Base-by-base conservation (phyloP, 2,888 invertebrate genomes). In the Drosophila niveifrons region DNA sequence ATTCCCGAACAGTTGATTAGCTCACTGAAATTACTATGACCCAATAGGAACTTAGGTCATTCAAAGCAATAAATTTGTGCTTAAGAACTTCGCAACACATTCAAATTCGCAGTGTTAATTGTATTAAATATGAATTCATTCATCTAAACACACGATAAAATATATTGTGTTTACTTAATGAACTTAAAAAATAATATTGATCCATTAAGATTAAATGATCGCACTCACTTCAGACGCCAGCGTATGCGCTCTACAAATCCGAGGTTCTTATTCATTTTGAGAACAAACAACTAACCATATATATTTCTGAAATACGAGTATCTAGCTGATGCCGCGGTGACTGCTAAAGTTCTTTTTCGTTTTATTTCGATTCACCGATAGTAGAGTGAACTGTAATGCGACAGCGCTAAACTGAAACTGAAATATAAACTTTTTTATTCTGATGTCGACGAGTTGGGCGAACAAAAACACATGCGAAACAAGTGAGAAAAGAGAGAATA, bases 161-260 rank as follows among this genome's bases (percentile, higher is more conserved):
- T 36, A 36, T 36, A 6, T 18, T 23, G 6, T 39, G 61, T 43
- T 8, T 31, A 15, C 48, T 66, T 61, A 65, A 80, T 62, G 47
- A 65, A 6, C 9, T 29, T 58, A 67, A 50, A 48, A 67, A 68
- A 58, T 50, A 63, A 56, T 46, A 53, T 69, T 56, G 18, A 44
- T 59, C 36, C 51, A 83, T 77, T 78, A 11, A 58, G 66, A 57
- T 62, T 65, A 66, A 7, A 48, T 17, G 4, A 17, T 13, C 15
- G 17, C 53, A 91, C 92, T 91, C 80, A 91, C 92, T 91, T 91
- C 13, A 87, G 74, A 55, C 87, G 90, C 89, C 90, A 90, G 50
- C 82, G 88, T 44, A 91, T 23, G 66, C 86, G 78, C 58, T 91
- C 91, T 62, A 91, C 70, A 61, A 90, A 85, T 46, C 90, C 79